Conservation (phyloP, 2,888 invertebrate species). For the Drosophila lacicola region DNA sequence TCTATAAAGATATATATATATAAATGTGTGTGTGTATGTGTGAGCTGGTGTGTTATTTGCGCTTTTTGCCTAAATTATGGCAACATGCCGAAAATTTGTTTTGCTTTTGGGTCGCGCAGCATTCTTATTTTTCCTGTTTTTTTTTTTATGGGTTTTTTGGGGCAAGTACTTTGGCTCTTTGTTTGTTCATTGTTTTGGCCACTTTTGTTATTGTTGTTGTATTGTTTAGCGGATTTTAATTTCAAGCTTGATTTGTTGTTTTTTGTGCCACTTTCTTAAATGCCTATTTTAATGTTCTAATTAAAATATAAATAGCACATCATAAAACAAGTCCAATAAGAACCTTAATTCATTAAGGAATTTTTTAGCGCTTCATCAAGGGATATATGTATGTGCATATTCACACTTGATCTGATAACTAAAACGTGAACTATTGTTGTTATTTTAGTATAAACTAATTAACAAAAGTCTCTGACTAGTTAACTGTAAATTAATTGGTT, state of each 20-base stretch:
- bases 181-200: constrained; percentile 28
- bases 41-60: constrained; percentile 29
- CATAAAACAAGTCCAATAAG: constrained; percentile 26
- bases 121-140: constrained; percentile 2
- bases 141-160: constrained; percentile 41
- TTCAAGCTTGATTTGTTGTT: constrained; percentile 22
- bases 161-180: constrained; percentile 39
- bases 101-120: constrained; percentile 39
- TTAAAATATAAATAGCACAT: constrained; percentile 43
- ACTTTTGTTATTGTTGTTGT: constrained; percentile 29
- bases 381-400: background rate
- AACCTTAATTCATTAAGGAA: background rate
- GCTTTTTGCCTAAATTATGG: constrained; percentile 65
- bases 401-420: background rate
- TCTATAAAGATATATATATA: constrained; percentile 22
- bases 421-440: background rate
- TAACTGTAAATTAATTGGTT: background rate
- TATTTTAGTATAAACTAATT: background rate
- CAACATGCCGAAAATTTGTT: constrained; percentile 65
- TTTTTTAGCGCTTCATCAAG: background rate
- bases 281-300: constrained; percentile 35
- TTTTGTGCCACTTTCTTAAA: constrained; percentile 23
- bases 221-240: constrained; percentile 24
- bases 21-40: background rate
- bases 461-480: background rate